These are phyloP conservation scores for Chinchilla lanigera DNA, from an alignment of 2,113 vertebrate species.

Conservation along the genomic window DNA sequence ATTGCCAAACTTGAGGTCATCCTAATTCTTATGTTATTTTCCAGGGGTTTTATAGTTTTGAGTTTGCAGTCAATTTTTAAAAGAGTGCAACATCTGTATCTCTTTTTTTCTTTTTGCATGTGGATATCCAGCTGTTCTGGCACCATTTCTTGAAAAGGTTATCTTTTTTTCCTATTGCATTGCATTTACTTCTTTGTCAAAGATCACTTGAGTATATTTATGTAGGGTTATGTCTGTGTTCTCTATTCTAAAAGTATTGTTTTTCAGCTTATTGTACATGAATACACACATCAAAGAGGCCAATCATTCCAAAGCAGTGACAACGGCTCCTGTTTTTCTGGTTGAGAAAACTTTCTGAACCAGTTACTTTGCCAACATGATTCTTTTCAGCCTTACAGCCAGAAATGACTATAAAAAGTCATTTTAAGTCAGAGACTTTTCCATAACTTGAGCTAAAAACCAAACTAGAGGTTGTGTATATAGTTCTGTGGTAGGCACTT, in stretches of 20 bases:
- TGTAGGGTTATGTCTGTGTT: background rate
- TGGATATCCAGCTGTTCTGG: background rate
- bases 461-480: background rate
- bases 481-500: background rate
- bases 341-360: background rate
- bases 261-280: background rate
- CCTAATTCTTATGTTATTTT: background rate
- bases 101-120: background rate
- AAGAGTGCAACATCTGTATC: background rate
- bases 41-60: background rate
- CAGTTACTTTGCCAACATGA: background rate
- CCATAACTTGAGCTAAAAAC: constrained; percentile 11
- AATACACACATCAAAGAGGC: background rate
- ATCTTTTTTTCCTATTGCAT: background rate
- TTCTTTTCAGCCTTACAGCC: background rate
- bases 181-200: background rate
- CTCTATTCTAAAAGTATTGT: background rate
- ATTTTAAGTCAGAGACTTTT: background rate
- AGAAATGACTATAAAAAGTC: background rate
- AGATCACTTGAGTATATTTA: background rate
- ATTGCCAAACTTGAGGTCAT: background rate
- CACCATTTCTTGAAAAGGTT: background rate
- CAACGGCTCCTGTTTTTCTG: background rate
- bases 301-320: background rate
- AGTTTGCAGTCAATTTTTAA: background rate